A percentile compares a stretch with the other conserved stretches of the same genome.
phyloP scores from a whole-genome alignment of 2,888 invertebrate genomes.

The Smittia aterrima region DNA sequence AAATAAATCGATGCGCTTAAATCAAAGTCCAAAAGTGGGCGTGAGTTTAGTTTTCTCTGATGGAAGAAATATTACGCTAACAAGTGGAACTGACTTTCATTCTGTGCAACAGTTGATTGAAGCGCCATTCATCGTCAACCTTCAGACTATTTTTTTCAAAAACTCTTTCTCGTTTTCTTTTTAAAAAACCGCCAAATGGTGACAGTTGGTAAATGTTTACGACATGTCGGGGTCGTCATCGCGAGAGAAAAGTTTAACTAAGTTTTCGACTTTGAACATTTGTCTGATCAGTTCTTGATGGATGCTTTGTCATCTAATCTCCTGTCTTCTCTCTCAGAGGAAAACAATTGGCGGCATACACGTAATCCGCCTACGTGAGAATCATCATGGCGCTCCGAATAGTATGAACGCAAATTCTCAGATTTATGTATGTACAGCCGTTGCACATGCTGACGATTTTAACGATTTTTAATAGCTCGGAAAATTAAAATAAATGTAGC shows the following conservation, averaged over 20 bases:
- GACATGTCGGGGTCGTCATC: constrained; percentile 7
- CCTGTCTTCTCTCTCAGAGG: neutral
- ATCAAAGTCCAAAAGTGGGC: neutral
- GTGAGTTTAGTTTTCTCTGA: neutral
- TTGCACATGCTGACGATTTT: neutral
- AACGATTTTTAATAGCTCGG: constrained; percentile 22
- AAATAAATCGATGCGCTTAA: too few relatives aligned
- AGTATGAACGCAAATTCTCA: neutral
- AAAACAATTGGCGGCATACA: neutral
- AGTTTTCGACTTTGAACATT: constrained; percentile 1
- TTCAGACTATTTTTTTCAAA: neutral
- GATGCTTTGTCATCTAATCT: neutral
- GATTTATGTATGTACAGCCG: neutral
- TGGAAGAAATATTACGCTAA: neutral
- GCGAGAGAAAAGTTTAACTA: neutral
- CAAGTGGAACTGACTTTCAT: neutral
- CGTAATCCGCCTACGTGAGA: neutral
- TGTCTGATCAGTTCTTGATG: neutral
- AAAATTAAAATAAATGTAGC: neutral
- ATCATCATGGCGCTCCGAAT: neutral
- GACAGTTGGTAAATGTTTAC: neutral
- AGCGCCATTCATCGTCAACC: constrained; percentile 18
- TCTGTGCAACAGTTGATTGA: constrained; percentile 17
- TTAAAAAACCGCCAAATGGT: neutral
- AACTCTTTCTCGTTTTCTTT: neutral